Percentiles rank a stretch among this genome's conserved stretches.
These are phyloP conservation scores for Copsychus sechellarum DNA, from an alignment of 2,113 vertebrate species.

Conservation along the genomic window DNA sequence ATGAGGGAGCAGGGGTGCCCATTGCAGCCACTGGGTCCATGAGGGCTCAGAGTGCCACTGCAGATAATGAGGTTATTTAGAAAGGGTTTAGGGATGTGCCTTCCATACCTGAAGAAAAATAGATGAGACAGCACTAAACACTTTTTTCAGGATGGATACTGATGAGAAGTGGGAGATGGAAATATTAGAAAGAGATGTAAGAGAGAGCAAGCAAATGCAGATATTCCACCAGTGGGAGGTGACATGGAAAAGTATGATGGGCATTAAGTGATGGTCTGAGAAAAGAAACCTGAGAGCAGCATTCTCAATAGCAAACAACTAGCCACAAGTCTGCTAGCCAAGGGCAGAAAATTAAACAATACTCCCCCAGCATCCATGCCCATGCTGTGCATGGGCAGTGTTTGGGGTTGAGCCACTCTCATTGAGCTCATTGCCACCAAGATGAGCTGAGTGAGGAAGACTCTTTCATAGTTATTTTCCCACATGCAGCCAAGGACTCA, in stretches of 20 bases:
- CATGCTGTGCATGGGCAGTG: background rate
- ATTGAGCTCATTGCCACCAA: background rate
- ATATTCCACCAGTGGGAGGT: background rate
- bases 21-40: accelerated
- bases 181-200: background rate
- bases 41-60: background rate
- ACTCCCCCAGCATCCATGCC: background rate
- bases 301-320: background rate
- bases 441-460: background rate
- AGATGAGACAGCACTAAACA: background rate
- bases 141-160: background rate
- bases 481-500: background rate
- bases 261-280: background rate
- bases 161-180: background rate
- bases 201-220: background rate
- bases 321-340: background rate
- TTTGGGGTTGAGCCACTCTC: background rate
- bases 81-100: background rate
- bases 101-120: background rate
- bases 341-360: background rate
- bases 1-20: background rate
- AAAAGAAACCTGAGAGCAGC: background rate
- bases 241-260: background rate
- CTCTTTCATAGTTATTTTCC: background rate
- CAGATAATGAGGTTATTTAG: background rate